Conservation (phyloP, 2,113 vertebrate genomes). For the Nettapus auritus region DNA sequence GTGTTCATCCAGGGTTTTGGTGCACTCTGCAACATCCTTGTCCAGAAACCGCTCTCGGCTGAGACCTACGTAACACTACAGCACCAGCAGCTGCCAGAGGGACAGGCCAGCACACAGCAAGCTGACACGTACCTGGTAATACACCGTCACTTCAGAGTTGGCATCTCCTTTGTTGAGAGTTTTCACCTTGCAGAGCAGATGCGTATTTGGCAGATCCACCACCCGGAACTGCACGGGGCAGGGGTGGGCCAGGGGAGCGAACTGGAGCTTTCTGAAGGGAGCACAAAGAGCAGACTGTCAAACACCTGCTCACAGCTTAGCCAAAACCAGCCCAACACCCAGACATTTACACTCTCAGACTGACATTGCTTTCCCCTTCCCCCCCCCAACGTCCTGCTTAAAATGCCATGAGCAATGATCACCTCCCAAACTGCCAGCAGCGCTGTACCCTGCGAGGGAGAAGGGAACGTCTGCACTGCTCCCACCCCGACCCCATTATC, state of each 20-base stretch:
- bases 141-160: constrained; percentile 96
- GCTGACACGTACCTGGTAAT: constrained; percentile 85
- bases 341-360: fast-evolving
- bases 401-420: neutral
- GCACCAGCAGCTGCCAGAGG: neutral
- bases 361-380: neutral
- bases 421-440: neutral
- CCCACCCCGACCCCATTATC: neutral
- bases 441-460: neutral
- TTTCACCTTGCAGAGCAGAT: constrained; percentile 91
- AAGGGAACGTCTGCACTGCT: neutral
- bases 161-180: constrained; percentile 92
- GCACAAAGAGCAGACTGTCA: constrained; percentile 26
- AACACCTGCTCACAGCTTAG: neutral
- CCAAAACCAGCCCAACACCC: neutral
- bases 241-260: constrained; percentile 78
- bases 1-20: neutral
- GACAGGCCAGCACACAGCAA: neutral
- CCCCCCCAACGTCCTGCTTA: fast-evolving
- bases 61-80: fast-evolving
- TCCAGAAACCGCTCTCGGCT: neutral
- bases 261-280: constrained; percentile 86
- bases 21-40: neutral
- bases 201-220: constrained; percentile 86
- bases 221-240: constrained; percentile 92